These are phyloP conservation scores for Pelmatolapia mariae DNA, from an alignment of 2,113 vertebrate genomes.

Conservation along the genomic window DNA sequence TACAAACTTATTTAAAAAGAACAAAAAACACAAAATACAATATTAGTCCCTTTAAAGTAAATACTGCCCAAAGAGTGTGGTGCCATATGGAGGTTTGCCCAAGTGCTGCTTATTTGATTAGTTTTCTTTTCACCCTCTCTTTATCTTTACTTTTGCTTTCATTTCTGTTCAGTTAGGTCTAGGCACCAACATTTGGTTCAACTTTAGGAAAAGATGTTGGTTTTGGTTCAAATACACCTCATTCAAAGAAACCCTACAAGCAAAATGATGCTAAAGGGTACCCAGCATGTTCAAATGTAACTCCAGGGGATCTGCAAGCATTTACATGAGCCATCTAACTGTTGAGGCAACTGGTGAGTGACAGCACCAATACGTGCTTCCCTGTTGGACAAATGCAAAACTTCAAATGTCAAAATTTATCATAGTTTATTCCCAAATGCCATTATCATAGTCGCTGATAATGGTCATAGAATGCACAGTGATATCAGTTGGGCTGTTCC, in stretches of 20 bases:
- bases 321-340: not conserved
- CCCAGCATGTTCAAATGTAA: not conserved
- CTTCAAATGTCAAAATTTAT: not conserved
- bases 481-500: not conserved
- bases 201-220: not conserved
- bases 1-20: not conserved
- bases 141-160: not conserved
- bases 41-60: not conserved
- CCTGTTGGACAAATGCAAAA: not conserved
- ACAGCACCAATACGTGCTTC: fast-evolving
- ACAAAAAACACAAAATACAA: not conserved
- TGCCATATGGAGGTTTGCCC: not conserved
- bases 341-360: fast-evolving
- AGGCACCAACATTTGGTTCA: not conserved
- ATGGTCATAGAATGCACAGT: not conserved
- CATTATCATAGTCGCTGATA: not conserved
- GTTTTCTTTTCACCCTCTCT: not conserved
- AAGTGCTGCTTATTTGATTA: not conserved
- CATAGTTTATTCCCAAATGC: not conserved
- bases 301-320: not conserved
- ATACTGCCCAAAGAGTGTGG: not conserved
- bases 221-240: not conserved
- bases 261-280: not conserved
- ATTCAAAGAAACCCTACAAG: not conserved
- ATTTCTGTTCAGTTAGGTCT: not conserved